Percentiles rank a stretch among this genome's conserved stretches.
These are phyloP conservation scores for Cheumatopsyche charites DNA, from an alignment of 1,140 invertebrate genomes.

Conservation along the genomic window DNA sequence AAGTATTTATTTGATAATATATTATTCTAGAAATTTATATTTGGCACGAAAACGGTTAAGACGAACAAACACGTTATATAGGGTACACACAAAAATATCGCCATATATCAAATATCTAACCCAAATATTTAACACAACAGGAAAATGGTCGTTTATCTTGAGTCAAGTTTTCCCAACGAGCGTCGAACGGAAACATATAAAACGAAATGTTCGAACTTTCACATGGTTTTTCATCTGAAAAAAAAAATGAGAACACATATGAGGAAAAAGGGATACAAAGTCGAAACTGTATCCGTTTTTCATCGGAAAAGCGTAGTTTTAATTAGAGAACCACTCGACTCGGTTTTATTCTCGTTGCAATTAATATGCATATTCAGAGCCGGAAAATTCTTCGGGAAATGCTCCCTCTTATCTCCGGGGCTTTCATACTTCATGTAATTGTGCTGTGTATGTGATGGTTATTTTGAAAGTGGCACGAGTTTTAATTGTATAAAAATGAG, in stretches of 20 bases:
- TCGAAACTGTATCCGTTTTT: not conserved
- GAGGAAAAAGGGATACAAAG: not conserved
- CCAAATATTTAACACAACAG: constrained; percentile 16
- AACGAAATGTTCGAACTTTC: not conserved
- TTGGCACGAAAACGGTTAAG: too few species aligned
- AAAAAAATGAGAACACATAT: not conserved
- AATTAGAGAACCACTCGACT: not conserved
- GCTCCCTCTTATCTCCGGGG: not conserved
- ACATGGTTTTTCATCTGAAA: not conserved
- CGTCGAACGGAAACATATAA: not conserved
- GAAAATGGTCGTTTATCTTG: constrained; percentile 19
- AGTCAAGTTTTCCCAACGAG: not conserved
- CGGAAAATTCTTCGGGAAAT: not conserved
- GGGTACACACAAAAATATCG: too few species aligned
- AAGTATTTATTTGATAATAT: too few species aligned
- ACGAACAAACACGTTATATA: too few species aligned
- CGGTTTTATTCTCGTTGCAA: not conserved
- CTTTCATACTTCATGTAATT: too few species aligned
- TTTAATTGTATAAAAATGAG: too few species aligned
- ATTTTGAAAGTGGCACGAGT: too few species aligned
- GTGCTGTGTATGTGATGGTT: too few species aligned
- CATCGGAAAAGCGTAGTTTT: not conserved
- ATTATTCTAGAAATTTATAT: too few species aligned
- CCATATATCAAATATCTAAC: not conserved
- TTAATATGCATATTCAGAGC: constrained; percentile 14